A percentile compares a stretch with the other conserved stretches of the same genome.
phyloP scores from a whole-genome alignment of 2,797 vertebrate species.

The Takifugu ocellatus region DNA sequence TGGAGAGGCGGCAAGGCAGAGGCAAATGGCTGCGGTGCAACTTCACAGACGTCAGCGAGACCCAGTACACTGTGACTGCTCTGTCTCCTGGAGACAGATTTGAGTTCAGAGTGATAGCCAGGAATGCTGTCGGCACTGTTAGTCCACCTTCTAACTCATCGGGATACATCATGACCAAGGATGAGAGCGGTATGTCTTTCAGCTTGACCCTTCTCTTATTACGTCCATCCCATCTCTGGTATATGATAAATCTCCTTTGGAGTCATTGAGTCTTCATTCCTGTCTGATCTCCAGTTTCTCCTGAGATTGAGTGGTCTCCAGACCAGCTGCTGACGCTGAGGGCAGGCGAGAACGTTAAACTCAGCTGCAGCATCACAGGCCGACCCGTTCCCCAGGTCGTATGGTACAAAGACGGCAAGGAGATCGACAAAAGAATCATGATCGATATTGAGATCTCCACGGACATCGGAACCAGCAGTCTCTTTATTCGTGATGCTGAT shows the following conservation, averaged over 20 bases:
- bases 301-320: constrained; percentile 87
- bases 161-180: constrained; percentile 95
- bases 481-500: constrained; percentile 90
- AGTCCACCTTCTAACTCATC: constrained; percentile 98
- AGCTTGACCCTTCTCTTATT: no score
- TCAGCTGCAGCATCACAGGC: constrained; percentile 86
- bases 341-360: constrained; percentile 89
- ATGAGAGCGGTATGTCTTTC: constrained; percentile 87
- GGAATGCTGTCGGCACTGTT: constrained; percentile 95
- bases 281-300: constrained; percentile 78
- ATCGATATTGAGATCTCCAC: constrained; percentile 84
- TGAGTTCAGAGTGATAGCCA: constrained; percentile 95
- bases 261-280: no score
- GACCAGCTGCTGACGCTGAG: constrained; percentile 86
- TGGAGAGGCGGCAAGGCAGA: constrained; percentile 91
- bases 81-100: constrained; percentile 91
- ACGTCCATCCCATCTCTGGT: no score
- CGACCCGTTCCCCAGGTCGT: constrained; percentile 90
- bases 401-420: constrained; percentile 94
- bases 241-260: no score
- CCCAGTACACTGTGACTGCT: constrained; percentile 91
- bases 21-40: constrained; percentile 95
- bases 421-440: constrained; percentile 89
- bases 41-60: constrained; percentile 93
- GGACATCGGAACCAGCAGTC: constrained; percentile 85